Percentiles rank a stretch among this genome's conserved stretches.
Evolutionary conservation across 2,797 vertebrate genomes (phyloP).

Genomic region (Sarcophilus harrisii): DNA sequence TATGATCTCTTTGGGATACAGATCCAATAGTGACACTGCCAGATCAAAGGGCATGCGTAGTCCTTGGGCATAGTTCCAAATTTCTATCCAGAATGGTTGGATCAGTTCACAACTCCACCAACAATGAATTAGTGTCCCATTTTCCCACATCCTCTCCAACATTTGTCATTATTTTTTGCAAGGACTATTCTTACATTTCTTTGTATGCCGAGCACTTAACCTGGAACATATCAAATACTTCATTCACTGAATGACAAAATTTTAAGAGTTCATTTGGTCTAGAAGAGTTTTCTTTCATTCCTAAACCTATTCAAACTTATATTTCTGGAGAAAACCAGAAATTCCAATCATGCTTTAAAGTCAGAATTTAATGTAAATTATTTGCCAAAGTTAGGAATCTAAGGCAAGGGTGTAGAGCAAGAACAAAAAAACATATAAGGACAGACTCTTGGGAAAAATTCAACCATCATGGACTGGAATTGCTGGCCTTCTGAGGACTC

Average conservation of each 20-base stretch:
- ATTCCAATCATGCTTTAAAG: neutral
- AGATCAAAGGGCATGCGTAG: no score
- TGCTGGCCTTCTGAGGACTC: no score
- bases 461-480: neutral
- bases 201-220: neutral
- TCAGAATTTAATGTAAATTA: neutral
- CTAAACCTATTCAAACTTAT: neutral
- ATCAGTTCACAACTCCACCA: no score
- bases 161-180: no score
- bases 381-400: neutral
- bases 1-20: no score
- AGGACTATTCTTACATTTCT: neutral
- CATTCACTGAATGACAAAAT: neutral
- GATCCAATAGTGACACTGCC: no score
- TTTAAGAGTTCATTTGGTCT: neutral
- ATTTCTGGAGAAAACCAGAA: neutral
- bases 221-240: neutral
- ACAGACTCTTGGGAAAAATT: neutral
- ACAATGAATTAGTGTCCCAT: no score
- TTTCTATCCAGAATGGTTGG: no score
- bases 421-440: neutral
- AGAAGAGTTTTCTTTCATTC: neutral
- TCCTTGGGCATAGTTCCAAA: no score
- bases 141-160: no score
- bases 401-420: neutral